Conservation (phyloP, 2,888 invertebrate species). For the Drosophila suboccidentalis region DNA sequence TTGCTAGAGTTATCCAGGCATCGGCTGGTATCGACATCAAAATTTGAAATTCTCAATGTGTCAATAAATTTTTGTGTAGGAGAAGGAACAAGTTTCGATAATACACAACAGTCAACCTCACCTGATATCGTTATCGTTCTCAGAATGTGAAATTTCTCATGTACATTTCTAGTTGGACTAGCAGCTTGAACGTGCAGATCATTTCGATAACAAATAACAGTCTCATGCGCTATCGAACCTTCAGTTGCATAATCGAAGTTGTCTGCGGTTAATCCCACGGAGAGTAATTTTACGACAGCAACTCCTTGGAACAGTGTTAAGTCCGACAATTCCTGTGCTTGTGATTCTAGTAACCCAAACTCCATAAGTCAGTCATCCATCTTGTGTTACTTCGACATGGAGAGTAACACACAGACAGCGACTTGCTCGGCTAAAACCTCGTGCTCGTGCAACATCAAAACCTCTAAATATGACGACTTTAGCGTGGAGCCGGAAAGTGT, state of each 20-base stretch:
- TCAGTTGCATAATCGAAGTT: background rate
- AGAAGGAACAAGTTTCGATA: no score
- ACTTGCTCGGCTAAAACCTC: background rate
- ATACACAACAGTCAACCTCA: no score
- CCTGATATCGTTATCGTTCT: no score
- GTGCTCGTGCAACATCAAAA: constrained; percentile 16
- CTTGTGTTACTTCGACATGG: background rate
- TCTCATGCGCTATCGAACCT: background rate
- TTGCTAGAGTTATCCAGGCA: no score
- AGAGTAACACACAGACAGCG: background rate
- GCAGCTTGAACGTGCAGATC: no score
- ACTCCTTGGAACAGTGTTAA: background rate
- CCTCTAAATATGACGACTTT: constrained; percentile 6
- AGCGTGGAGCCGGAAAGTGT: background rate
- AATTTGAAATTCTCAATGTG: no score
- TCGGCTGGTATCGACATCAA: no score
- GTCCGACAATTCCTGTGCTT: background rate
- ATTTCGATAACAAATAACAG: background rate
- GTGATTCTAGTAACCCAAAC: background rate
- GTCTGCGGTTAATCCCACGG: no score
- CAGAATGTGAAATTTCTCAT: no score
- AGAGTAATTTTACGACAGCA: no score
- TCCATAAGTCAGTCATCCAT: background rate
- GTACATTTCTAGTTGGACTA: no score
- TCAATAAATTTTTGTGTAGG: no score